Conservation (phyloP, 1,140 invertebrate species). For the Centruroides vittatus region DNA sequence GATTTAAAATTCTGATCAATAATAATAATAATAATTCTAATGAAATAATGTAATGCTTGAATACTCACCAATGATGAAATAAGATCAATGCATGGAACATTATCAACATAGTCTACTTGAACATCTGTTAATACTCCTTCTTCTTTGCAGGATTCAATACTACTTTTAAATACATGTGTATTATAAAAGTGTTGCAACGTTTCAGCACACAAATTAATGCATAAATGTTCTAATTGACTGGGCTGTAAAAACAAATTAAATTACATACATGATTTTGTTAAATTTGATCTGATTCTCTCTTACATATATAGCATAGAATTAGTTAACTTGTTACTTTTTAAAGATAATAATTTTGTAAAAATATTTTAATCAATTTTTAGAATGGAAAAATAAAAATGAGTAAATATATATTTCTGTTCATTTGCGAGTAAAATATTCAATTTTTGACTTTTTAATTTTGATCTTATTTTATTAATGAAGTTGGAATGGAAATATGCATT, state of each 20-base stretch:
- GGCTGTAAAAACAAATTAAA: slow-evolving; percentile 34
- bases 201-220: slow-evolving; percentile 88
- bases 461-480: too few species aligned
- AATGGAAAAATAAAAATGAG: too few species aligned
- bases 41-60: neutral
- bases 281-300: too few species aligned
- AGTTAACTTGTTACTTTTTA: too few species aligned
- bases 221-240: slow-evolving; percentile 79
- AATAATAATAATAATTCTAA: neutral
- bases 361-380: too few species aligned
- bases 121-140: slow-evolving; percentile 83
- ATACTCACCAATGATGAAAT: slow-evolving; percentile 67
- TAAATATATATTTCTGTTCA: too few species aligned
- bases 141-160: slow-evolving; percentile 81
- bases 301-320: too few species aligned
- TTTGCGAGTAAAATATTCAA: too few species aligned
- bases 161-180: slow-evolving; percentile 89
- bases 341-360: too few species aligned
- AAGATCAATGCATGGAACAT: slow-evolving; percentile 88
- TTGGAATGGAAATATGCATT: too few species aligned
- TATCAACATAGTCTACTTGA: slow-evolving; percentile 87
- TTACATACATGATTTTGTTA: too few species aligned
- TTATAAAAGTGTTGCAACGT: slow-evolving; percentile 97
- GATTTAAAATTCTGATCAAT: slow-evolving; percentile 2
- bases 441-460: too few species aligned